phyloP scores from a whole-genome alignment of 2,113 vertebrate species.

The Nycticryphes semicollaris region DNA sequence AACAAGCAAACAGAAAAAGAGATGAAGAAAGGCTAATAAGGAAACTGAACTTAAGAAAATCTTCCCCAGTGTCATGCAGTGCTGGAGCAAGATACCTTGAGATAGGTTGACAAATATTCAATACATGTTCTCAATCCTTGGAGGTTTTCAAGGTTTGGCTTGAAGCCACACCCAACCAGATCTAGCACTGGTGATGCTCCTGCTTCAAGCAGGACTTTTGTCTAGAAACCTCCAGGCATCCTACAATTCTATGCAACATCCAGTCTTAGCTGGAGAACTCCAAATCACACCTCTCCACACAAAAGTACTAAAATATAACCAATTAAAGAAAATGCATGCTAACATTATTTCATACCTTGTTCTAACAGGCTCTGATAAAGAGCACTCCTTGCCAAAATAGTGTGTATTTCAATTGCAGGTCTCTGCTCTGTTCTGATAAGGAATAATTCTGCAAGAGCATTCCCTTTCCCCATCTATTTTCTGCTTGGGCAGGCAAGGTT shows the following conservation, averaged over 20 bases:
- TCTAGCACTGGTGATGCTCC: neutral
- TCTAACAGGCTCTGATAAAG: neutral
- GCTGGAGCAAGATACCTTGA: neutral
- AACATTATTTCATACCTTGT: neutral
- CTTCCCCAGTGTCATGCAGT: neutral
- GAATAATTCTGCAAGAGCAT: neutral
- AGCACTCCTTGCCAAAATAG: neutral
- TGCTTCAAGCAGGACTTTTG: neutral
- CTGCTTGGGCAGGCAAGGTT: neutral
- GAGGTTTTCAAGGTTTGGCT: neutral
- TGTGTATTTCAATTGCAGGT: neutral
- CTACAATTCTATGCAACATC: neutral
- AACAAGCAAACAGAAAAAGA: neutral
- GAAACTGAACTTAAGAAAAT: neutral
- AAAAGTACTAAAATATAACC: neutral
- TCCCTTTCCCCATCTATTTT: neutral
- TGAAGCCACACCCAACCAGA: neutral
- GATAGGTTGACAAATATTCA: neutral
- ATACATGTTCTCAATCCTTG: neutral
- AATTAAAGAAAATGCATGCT: neutral
- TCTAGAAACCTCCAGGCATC: neutral
- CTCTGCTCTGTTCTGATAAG: neutral
- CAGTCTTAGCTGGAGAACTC: neutral
- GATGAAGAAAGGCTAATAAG: neutral
- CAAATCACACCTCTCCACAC: neutral